Percentiles rank a stretch among this genome's conserved stretches.
Conservation (phyloP, 2,888 invertebrate genomes). For the Melanotus villosus region DNA sequence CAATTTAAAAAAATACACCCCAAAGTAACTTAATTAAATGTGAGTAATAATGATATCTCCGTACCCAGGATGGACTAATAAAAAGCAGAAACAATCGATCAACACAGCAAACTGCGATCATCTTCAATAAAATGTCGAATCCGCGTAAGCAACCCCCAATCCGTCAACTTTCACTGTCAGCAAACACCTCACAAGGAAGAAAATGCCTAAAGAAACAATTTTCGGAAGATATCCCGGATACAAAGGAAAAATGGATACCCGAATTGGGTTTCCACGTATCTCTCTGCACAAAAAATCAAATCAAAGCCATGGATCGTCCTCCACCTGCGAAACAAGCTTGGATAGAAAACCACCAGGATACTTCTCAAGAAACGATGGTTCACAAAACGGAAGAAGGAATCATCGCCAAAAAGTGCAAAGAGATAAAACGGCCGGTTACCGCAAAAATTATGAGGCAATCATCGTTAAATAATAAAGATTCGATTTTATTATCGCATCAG, state of each 20-base stretch:
- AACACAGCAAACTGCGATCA: too few relatives aligned
- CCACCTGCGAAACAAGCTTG: constrained; percentile 52
- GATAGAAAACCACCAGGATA: constrained; percentile 46
- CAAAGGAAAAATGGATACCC: constrained; percentile 50
- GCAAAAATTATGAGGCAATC: constrained; percentile 57
- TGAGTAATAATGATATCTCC: too few relatives aligned
- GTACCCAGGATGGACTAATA: too few relatives aligned
- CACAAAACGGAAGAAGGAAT: constrained; percentile 58
- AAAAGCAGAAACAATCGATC: too few relatives aligned
- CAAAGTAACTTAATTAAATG: too few relatives aligned
- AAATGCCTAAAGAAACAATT: constrained; percentile 62
- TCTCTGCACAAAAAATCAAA: constrained; percentile 51
- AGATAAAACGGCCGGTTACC: constrained; percentile 53
- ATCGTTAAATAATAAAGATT: constrained; percentile 59
- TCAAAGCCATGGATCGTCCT: constrained; percentile 50
- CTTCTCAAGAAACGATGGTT: not conserved
- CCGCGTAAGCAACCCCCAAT: constrained; percentile 60
- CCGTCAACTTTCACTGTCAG: constrained; percentile 63
- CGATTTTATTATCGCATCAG: constrained; percentile 66
- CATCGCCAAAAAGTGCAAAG: constrained; percentile 62
- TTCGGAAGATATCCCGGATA: constrained; percentile 57
- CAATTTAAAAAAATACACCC: not conserved
- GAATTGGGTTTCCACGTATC: constrained; percentile 54
- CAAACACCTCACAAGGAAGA: constrained; percentile 51
- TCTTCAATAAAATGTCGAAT: constrained; percentile 41